phyloP scores from a whole-genome alignment of 2,888 invertebrate species.

The Parthenolecanium corni region DNA sequence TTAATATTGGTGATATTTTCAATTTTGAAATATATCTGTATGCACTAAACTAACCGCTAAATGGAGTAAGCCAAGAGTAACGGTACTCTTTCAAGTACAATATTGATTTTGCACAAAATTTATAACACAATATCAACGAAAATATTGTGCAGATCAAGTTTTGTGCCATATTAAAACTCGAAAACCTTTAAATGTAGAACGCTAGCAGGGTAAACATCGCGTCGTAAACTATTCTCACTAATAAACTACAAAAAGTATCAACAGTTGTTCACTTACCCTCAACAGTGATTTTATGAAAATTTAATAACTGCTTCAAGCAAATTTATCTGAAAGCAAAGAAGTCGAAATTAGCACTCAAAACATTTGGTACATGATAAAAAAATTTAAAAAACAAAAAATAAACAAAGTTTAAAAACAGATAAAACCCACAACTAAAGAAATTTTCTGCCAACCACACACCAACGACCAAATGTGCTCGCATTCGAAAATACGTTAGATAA shows the following conservation, averaged over 20 bases:
- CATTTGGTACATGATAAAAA: background rate
- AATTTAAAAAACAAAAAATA: background rate
- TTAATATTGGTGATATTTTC: too few relatives aligned
- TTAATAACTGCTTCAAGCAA: background rate
- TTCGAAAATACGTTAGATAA: too few relatives aligned
- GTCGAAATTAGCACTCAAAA: background rate
- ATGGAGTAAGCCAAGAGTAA: too few relatives aligned
- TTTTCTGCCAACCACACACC: too few relatives aligned
- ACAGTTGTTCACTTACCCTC: conserved; percentile 3
- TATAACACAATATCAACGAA: conserved; percentile 16
- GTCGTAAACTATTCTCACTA: background rate
- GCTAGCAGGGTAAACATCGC: too few relatives aligned
- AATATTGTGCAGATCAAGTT: conserved; percentile 20
- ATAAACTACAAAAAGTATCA: background rate
- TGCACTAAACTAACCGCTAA: too few relatives aligned
- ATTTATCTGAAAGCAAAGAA: background rate
- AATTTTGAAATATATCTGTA: too few relatives aligned
- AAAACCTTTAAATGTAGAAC: background rate
- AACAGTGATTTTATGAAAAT: background rate
- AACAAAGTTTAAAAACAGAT: too few relatives aligned
- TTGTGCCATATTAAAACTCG: background rate
- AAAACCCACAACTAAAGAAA: too few relatives aligned
- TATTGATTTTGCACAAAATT: conserved; percentile 16
- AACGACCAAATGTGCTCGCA: too few relatives aligned
- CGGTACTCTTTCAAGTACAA: too few relatives aligned